These are phyloP conservation scores for Portunus trituberculatus DNA, from an alignment of 1,140 invertebrate genomes.

Conservation along the genomic window DNA sequence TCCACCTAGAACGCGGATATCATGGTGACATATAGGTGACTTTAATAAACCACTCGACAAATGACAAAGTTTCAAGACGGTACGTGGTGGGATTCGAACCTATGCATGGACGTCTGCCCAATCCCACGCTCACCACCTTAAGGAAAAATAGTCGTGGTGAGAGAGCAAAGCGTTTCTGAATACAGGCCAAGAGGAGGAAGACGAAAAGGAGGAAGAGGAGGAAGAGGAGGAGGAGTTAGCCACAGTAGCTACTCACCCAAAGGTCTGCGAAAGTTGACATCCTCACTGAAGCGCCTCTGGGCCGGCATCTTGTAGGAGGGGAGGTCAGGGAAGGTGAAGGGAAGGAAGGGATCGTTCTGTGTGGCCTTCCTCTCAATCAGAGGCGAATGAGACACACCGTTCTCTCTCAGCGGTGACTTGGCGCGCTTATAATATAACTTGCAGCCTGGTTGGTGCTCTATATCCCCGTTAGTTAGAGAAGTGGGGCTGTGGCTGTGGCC, in stretches of 20 bases:
- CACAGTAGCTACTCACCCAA: constrained; percentile 53
- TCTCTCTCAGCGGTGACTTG: constrained; percentile 53
- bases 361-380: neutral
- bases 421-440: constrained; percentile 58
- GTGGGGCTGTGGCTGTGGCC: constrained; percentile 34
- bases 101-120: too few species aligned
- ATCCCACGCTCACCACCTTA: too few species aligned
- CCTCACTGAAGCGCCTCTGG: constrained; percentile 75
- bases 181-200: neutral
- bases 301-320: constrained; percentile 76
- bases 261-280: constrained; percentile 72
- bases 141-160: too few species aligned
- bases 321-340: constrained; percentile 75
- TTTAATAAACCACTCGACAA: too few species aligned
- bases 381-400: constrained; percentile 6
- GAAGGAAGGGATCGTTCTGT: constrained; percentile 60
- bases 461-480: neutral
- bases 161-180: too few species aligned
- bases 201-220: neutral
- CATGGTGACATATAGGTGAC: too few species aligned
- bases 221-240: neutral
- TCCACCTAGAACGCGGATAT: too few species aligned
- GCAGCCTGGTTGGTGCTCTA: neutral
- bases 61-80: too few species aligned
- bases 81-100: too few species aligned